Evolutionary conservation across 2,888 invertebrate genomes (phyloP), one percentile per base, ranked within the genome.

Genomic region (Agrochola lychnidis): DNA sequence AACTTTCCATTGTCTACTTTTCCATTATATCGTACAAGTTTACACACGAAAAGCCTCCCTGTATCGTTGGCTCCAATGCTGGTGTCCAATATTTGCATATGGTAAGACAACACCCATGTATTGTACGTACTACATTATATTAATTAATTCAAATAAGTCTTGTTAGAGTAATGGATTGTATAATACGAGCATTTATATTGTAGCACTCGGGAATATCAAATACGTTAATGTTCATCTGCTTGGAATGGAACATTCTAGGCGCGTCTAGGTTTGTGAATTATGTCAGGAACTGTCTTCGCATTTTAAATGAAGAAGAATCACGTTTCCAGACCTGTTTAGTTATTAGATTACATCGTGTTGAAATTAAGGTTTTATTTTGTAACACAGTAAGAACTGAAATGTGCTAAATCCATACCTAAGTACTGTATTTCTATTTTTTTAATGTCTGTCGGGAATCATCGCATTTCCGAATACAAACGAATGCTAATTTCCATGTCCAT

Each of bases 11-110:
- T 91, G 88, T 91, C 88, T 93, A 93, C 92, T 92, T 91, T 91
- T 86, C 91, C 91, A 94, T 94, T 94, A 94, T 94, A 93, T 93
- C 92, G 90, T 73, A 85, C 88, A 90, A 92, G 90, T 91, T 91
- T 91, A 86, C 83, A 80, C 74, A 79, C 78, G 73, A 86, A 86
- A 90, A 89, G 90, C 87, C 90, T 91, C 80, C 63, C 61, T 70
- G 71, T 75, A 82, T 70, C 76, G 68, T 76, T 86, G 70, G 78
- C 25, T 57, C 68, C 75, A 78, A 82, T 40, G 25, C 80, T 71
- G 45, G 78, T 22, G 19, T n/a, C 83, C 73, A 80, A 83, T 72
- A 83, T 83, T 80, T 76, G 81, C 69, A 72, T 69, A 59, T 69
- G 69, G 53, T 80, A 73, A 83, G 73, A 76, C 71, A 76, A 83